Evolutionary conservation across 2,797 vertebrate species (phyloP).

Genomic region (Gila robusta): DNA sequence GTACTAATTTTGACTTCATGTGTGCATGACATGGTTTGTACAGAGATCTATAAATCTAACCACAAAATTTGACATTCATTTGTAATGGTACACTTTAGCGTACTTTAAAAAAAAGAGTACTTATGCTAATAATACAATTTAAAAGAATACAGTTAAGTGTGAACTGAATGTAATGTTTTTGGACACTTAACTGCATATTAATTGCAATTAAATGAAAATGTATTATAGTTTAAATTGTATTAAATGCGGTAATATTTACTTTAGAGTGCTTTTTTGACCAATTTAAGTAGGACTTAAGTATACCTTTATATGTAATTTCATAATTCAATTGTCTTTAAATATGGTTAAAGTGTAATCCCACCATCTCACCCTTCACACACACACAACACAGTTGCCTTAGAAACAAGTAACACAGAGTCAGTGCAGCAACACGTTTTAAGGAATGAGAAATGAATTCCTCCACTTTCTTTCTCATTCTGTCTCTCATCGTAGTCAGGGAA

Average conservation of each 20-base stretch:
- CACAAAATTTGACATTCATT: background rate
- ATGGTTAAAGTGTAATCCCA: background rate
- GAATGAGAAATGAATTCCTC: background rate
- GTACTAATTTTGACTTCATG: background rate
- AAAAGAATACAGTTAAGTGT: background rate
- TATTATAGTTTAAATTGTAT: background rate
- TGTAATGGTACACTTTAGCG: background rate
- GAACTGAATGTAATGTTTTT: background rate
- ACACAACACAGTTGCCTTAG: conserved; percentile 1
- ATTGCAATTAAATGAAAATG: background rate
- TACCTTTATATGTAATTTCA: background rate
- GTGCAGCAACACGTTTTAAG: background rate
- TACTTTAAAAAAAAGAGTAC: background rate
- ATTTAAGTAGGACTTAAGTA: background rate
- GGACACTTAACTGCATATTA: background rate
- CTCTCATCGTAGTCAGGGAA: background rate
- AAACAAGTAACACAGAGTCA: conserved; percentile 5
- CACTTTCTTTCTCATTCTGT: background rate
- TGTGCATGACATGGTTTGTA: background rate
- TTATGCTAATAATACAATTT: background rate
- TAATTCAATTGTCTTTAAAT: background rate
- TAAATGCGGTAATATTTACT: background rate
- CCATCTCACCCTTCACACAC: background rate
- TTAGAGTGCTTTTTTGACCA: background rate
- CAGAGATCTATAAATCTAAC: background rate